phyloP scores from a whole-genome alignment of 2,888 invertebrate species.

The Beris chalybata region DNA sequence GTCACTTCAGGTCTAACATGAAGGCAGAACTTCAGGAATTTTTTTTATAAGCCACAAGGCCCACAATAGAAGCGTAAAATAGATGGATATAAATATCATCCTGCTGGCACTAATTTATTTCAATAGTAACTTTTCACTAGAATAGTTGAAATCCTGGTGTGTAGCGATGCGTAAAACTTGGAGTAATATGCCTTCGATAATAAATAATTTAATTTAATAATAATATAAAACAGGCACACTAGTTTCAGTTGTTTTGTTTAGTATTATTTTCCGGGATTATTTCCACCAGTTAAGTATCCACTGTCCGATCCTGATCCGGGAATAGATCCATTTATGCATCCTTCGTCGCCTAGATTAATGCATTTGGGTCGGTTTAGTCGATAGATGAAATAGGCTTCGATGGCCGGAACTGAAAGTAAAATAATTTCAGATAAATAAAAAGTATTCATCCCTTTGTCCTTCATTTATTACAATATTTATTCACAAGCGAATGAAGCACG shows the following conservation, averaged over 20 bases:
- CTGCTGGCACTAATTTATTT: too few species aligned
- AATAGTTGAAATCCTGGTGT: neutral
- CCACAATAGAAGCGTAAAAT: too few species aligned
- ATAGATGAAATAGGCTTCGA: slow-evolving; percentile 24
- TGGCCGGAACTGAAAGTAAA: slow-evolving; percentile 9
- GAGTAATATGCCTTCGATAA: neutral
- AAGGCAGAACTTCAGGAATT: too few species aligned
- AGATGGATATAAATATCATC: too few species aligned
- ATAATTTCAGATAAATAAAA: neutral
- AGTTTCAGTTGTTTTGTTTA: neutral
- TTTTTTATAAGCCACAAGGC: too few species aligned
- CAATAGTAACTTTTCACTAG: too few species aligned
- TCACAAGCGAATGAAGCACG: too few species aligned
- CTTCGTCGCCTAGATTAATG: slow-evolving; percentile 60
- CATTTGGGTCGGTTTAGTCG: slow-evolving; percentile 41
- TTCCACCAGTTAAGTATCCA: slow-evolving; percentile 55
- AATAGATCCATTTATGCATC: slow-evolving; percentile 59
- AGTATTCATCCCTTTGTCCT: too few species aligned
- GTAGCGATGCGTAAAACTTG: neutral
- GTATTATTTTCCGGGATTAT: slow-evolving; percentile 57
- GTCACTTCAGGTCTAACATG: too few species aligned
- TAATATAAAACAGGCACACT: neutral
- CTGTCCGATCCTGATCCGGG: slow-evolving; percentile 58
- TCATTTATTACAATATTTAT: too few species aligned
- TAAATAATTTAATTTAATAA: slow-evolving; percentile 1